These are phyloP conservation scores for Leptosomus discolor DNA, from an alignment of 2,113 vertebrate species.

Conservation along the genomic window DNA sequence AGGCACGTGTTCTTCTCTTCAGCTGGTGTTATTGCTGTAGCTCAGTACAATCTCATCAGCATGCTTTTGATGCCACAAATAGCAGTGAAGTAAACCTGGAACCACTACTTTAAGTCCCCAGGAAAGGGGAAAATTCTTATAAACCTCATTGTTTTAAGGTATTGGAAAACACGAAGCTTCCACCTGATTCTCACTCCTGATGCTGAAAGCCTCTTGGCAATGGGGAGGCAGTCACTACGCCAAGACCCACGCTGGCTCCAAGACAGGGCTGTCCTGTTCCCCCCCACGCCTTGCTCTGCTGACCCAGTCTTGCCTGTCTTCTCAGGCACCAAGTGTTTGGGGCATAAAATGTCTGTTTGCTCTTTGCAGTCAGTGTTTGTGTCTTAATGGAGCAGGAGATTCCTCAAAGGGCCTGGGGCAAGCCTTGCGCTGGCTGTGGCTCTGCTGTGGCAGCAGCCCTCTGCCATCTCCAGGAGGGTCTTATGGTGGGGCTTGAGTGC, in stretches of 20 bases:
- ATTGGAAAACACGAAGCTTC: background rate
- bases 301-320: background rate
- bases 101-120: accelerated
- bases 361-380: background rate
- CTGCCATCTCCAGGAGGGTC: background rate
- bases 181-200: background rate
- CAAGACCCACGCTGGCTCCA: background rate
- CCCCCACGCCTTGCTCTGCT: background rate
- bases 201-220: background rate
- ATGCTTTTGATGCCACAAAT: background rate
- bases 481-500: background rate
- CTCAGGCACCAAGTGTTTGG: background rate
- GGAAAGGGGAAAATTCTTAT: background rate
- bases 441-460: background rate
- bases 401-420: background rate
- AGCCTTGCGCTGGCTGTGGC: background rate
- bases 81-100: background rate
- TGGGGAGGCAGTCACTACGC: background rate
- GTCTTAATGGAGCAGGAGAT: background rate
- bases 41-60: background rate
- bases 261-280: background rate
- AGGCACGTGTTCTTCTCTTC: background rate
- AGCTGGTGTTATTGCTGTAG: background rate
- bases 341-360: background rate
- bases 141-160: background rate